phyloP scores from a whole-genome alignment of 2,888 invertebrate species.

The Papilio gigon region DNA sequence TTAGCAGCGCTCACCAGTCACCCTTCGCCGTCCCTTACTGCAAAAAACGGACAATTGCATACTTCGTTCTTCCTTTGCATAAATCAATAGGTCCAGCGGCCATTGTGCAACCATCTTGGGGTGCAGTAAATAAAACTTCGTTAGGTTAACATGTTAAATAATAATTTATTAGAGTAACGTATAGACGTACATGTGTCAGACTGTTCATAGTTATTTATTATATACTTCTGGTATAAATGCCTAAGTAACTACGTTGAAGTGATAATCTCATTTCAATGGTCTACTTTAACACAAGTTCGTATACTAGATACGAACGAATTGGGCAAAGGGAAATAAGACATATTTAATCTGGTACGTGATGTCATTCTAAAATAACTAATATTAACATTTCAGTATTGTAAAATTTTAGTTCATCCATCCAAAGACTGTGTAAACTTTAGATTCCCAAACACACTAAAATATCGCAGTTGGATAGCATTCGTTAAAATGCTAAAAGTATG shows the following conservation, averaged over 20 bases:
- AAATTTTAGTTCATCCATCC: too few species aligned
- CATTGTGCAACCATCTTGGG: slow-evolving; percentile 58
- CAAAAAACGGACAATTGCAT: slow-evolving; percentile 77
- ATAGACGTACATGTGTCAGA: neutral
- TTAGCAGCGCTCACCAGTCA: slow-evolving; percentile 57
- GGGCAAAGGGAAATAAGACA: too few species aligned
- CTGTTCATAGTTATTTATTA: neutral
- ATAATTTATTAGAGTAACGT: slow-evolving; percentile 27
- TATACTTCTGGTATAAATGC: neutral
- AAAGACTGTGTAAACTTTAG: too few species aligned
- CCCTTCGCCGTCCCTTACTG: slow-evolving; percentile 60
- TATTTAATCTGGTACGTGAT: too few species aligned
- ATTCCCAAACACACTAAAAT: too few species aligned
- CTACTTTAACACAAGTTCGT: neutral
- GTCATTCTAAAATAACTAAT: too few species aligned
- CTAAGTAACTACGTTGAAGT: neutral
- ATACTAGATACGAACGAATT: neutral
- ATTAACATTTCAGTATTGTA: too few species aligned
- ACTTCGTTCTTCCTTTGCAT: slow-evolving; percentile 71
- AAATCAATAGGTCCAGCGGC: slow-evolving; percentile 70
- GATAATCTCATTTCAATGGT: too few species aligned
- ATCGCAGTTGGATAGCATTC: too few species aligned
- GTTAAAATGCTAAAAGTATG: too few species aligned
- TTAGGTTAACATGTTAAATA: slow-evolving; percentile 28
- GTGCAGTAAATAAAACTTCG: slow-evolving; percentile 47